Evolutionary conservation across 2,113 vertebrate genomes (phyloP).

Genomic region (Hippocampus guttulatus): DNA sequence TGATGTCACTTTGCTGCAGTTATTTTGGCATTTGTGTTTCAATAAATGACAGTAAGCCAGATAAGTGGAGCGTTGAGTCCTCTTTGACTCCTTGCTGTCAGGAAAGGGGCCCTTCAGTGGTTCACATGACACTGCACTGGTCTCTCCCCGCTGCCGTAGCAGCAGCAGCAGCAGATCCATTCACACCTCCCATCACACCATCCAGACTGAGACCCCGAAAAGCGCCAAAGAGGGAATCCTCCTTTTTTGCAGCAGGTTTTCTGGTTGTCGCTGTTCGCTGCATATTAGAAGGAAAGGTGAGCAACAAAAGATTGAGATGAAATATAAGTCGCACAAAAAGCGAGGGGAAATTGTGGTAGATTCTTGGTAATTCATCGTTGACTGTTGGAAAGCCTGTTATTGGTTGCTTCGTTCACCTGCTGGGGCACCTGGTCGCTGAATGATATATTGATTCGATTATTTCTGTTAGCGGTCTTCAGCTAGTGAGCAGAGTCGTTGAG

Average conservation of each 20-base stretch:
- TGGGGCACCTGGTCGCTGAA: too few relatives aligned
- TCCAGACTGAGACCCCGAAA: conserved; percentile 69
- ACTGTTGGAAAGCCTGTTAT: too few relatives aligned
- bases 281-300: neutral
- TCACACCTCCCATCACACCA: conserved; percentile 29
- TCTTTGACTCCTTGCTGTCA: conserved; percentile 5
- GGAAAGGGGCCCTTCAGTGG: too few relatives aligned
- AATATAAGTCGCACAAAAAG: neutral
- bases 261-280: conserved; percentile 28
- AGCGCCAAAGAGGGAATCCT: conserved; percentile 66
- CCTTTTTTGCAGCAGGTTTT: conserved; percentile 38
- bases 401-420: too few relatives aligned
- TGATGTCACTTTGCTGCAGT: neutral
- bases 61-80: neutral
- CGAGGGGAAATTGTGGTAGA: too few relatives aligned
- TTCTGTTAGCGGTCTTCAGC: too few relatives aligned
- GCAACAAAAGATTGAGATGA: neutral
- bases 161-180: conserved; percentile 5
- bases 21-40: neutral
- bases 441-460: too few relatives aligned
- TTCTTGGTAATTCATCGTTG: too few relatives aligned
- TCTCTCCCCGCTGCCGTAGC: conserved; percentile 34
- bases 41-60: neutral
- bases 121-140: conserved; percentile 73
- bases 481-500: too few relatives aligned